Percentiles rank a stretch among this genome's conserved stretches.
Conservation (phyloP, 2,113 vertebrate species). For the Motacilla tschutschensis region DNA sequence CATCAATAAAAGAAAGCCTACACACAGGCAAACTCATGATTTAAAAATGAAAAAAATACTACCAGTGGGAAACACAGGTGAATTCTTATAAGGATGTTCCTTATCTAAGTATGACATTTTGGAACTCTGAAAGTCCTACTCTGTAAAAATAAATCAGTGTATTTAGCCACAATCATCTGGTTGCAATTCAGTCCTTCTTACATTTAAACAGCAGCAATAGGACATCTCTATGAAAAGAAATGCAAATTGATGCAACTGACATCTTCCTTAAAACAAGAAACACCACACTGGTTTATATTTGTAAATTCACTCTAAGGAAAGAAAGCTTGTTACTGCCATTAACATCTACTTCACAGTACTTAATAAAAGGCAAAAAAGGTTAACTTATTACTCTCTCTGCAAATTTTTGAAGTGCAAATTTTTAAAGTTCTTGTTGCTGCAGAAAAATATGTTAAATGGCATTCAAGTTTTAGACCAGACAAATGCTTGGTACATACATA, state of each 20-base stretch:
- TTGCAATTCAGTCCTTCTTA: not conserved
- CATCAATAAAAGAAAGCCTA: not conserved
- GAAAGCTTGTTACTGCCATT: not conserved
- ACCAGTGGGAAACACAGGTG: not conserved
- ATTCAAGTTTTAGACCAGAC: not conserved
- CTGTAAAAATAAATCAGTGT: not conserved
- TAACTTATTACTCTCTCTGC: not conserved
- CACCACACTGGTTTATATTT: not conserved
- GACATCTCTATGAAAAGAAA: not conserved
- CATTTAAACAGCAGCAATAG: not conserved
- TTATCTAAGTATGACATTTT: rapidly evolving
- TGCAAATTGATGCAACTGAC: not conserved
- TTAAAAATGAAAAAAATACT: not conserved
- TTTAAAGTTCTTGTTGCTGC: not conserved
- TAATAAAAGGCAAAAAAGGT: not conserved
- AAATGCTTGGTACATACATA: not conserved
- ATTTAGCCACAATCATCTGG: not conserved
- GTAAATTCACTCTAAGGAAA: not conserved
- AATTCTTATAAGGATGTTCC: not conserved
- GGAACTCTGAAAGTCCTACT: not conserved
- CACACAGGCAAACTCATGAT: not conserved
- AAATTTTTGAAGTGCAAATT: not conserved
- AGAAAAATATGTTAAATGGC: not conserved
- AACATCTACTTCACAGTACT: not conserved
- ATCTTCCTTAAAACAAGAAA: not conserved